phyloP scores from a whole-genome alignment of 1,140 invertebrate species.

The Zaprionus davidi region DNA sequence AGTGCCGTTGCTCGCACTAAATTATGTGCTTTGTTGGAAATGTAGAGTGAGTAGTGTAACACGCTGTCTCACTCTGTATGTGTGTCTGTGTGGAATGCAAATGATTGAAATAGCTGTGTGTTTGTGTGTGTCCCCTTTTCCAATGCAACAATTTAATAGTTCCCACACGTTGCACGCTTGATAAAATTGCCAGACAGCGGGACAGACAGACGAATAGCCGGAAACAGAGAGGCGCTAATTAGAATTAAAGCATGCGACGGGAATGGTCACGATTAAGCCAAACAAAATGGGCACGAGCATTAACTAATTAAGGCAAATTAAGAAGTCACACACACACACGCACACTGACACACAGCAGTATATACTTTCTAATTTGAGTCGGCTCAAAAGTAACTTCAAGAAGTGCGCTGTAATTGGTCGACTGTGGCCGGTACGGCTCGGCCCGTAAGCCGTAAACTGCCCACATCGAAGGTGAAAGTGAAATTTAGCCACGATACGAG shows the following conservation, averaged over 20 bases:
- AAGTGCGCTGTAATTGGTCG: slow-evolving; percentile 66
- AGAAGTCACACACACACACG: slow-evolving; percentile 7
- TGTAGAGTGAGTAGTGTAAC: slow-evolving; percentile 35
- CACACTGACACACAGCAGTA: not conserved
- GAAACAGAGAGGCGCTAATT: slow-evolving; percentile 51
- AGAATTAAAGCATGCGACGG: slow-evolving; percentile 48
- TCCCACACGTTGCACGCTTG: slow-evolving; percentile 64
- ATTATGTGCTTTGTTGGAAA: slow-evolving; percentile 64
- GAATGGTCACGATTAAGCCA: slow-evolving; percentile 3
- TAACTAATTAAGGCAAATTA: slow-evolving; percentile 54
- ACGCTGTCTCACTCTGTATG: slow-evolving; percentile 17
- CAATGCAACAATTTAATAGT: slow-evolving; percentile 71
- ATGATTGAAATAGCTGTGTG: slow-evolving; percentile 64
- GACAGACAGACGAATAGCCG: slow-evolving; percentile 3
- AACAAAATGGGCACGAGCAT: slow-evolving; percentile 32
- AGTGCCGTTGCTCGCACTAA: slow-evolving; percentile 72
- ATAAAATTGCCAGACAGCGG: slow-evolving; percentile 34
- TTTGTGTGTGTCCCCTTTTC: slow-evolving; percentile 54
- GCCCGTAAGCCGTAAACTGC: slow-evolving; percentile 42
- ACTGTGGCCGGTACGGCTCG: slow-evolving; percentile 25
- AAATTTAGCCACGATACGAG: slow-evolving; percentile 55
- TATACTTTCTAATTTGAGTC: slow-evolving; percentile 73
- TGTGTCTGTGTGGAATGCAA: slow-evolving; percentile 55
- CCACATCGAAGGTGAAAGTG: slow-evolving; percentile 77
- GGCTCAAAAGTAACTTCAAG: slow-evolving; percentile 37